These are phyloP conservation scores for Podocnemis expansa DNA, from an alignment of 2,113 vertebrate genomes.

Conservation along the genomic window DNA sequence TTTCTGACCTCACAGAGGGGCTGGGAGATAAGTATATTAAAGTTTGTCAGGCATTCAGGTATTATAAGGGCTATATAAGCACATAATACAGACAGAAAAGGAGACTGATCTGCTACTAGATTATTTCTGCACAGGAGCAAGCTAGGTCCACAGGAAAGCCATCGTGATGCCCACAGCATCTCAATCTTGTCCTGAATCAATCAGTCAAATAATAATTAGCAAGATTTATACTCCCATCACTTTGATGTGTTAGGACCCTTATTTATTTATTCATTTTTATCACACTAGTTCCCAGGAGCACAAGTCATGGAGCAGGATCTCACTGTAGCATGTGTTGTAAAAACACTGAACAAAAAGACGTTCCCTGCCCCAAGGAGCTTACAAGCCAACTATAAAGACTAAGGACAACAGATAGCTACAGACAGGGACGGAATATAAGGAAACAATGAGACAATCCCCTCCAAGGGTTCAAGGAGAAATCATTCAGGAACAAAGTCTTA, in stretches of 20 bases:
- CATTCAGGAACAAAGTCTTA: too few species aligned
- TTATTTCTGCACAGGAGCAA: background rate
- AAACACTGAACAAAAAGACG: too few species aligned
- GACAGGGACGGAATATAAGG: too few species aligned
- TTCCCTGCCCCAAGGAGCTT: too few species aligned
- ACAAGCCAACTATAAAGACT: too few species aligned
- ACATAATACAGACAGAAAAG: background rate
- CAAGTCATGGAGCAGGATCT: too few species aligned
- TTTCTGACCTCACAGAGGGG: background rate
- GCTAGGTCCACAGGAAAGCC: fast-evolving
- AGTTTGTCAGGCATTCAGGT: background rate
- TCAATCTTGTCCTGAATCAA: background rate
- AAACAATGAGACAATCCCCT: too few species aligned
- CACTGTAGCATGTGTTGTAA: too few species aligned
- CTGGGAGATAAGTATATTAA: background rate
- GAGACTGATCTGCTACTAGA: background rate
- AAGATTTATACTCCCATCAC: background rate
- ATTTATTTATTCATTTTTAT: too few species aligned
- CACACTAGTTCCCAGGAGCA: too few species aligned
- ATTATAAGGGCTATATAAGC: background rate
- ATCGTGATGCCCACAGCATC: background rate
- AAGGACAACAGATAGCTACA: too few species aligned
- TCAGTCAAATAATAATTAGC: background rate
- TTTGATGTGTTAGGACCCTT: background rate
- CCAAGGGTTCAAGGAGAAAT: too few species aligned